phyloP scores from a whole-genome alignment of 2,888 invertebrate genomes.

The Bombylius discolor region DNA sequence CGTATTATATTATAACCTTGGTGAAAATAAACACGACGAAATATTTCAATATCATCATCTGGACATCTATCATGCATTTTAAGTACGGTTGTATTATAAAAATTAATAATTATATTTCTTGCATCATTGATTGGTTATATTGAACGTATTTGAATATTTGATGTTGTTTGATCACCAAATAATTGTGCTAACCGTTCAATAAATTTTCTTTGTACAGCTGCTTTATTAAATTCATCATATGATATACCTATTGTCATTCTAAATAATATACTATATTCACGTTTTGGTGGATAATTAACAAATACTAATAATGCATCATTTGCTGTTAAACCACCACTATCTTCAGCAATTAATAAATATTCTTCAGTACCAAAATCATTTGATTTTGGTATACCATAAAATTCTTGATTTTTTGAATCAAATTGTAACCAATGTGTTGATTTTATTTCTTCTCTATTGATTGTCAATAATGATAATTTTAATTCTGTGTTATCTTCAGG shows the following conservation, averaged over 20 bases:
- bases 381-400: conserved; percentile 70
- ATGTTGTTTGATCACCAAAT: conserved; percentile 62
- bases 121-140: conserved; percentile 38
- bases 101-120: conserved; percentile 57
- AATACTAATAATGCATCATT: conserved; percentile 68
- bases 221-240: conserved; percentile 54
- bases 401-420: conserved; percentile 75
- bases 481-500: conserved; percentile 71
- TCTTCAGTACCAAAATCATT: conserved; percentile 60
- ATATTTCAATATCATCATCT: conserved; percentile 55
- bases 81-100: conserved; percentile 61
- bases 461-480: conserved; percentile 57
- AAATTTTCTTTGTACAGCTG: conserved; percentile 66
- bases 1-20: conserved; percentile 44
- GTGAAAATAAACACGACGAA: conserved; percentile 58
- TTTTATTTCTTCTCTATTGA: conserved; percentile 53
- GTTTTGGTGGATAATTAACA: conserved; percentile 50
- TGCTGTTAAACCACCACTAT: conserved; percentile 58
- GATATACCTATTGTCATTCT: conserved; percentile 63
- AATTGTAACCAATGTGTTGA: conserved; percentile 76
- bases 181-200: conserved; percentile 65
- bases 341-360: conserved; percentile 65
- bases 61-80: conserved; percentile 49
- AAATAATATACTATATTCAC: conserved; percentile 63
- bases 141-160: conserved; percentile 59